Conservation (phyloP, 2,113 vertebrate species). For the Rhineura floridana region DNA sequence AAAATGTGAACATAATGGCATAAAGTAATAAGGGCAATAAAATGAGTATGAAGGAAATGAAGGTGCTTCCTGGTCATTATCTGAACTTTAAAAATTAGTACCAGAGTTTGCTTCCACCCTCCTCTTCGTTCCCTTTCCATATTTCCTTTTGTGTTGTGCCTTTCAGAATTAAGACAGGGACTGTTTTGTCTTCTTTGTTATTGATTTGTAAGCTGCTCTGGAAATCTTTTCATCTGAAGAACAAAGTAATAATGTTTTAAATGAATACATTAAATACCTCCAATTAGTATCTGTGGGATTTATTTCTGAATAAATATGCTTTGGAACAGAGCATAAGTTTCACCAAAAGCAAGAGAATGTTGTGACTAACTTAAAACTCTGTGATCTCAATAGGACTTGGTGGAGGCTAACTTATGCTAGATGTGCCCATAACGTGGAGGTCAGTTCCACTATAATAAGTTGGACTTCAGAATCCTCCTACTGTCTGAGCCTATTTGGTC, state of each 20-base stretch:
- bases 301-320: no score
- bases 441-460: background rate
- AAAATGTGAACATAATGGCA: background rate
- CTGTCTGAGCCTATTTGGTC: background rate
- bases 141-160: background rate
- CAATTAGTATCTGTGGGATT: background rate
- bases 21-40: background rate
- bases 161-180: background rate
- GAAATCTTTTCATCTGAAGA: background rate
- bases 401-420: background rate
- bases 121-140: background rate
- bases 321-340: background rate
- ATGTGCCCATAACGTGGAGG: background rate
- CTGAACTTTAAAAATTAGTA: background rate
- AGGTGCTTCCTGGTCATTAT: background rate
- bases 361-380: background rate
- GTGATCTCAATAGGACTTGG: background rate
- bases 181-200: background rate
- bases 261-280: no score
- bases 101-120: background rate
- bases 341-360: background rate
- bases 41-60: background rate
- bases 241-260: background rate
- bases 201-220: background rate
- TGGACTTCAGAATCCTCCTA: background rate